Base-by-base conservation (phyloP, 2,888 invertebrate genomes). In the Ophioninae sp. region DNA sequence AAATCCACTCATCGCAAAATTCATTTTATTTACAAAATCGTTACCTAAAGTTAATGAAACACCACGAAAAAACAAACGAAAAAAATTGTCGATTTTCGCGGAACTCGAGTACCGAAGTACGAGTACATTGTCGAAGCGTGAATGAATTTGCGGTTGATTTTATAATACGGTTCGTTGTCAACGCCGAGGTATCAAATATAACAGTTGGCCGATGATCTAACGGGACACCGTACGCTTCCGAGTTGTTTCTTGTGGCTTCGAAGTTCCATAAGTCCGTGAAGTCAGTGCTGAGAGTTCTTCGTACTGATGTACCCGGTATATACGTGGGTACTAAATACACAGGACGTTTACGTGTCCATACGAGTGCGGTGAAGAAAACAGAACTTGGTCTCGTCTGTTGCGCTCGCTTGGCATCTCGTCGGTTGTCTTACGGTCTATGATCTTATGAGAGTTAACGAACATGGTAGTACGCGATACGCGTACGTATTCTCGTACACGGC, bases 381-480 rank as follows among this genome's bases (percentile, higher is more conserved):
- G 39, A 72, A 73, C 76, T 81, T 68, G 30, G 30, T 74, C 81
- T 65, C 81, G 81, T 84, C 83, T 81, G 78, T 44, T 84, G 81
- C 65, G 78, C 20, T 59, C 21, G 8, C 20, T 59, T 21, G 21
- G 81, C 75, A 81, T 78, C 70, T 65, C 23, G 70, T 50, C 65
- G 74, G 70, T 75, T 83, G 50, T 83, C 77, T 81, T 81, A 70
- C 83, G 75, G 78, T 81, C 21, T 44, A 75, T 72, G 75, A 84
- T 61, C 67, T 67, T 21, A 21, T 30, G 3, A 30, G 7, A 41
- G 30, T 23, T 20, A 78, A 70, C 72, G 59, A 30, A 59, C 57
- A 30, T 30, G 3, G 37, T 62, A 64, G 39, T 59, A 37, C 62
- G 7, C 13, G 13, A 8, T 7, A 65, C 17, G 17, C 44, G 17